These are phyloP conservation scores for Orchesella cincta DNA, from an alignment of 1,140 invertebrate genomes.

Conservation along the genomic window DNA sequence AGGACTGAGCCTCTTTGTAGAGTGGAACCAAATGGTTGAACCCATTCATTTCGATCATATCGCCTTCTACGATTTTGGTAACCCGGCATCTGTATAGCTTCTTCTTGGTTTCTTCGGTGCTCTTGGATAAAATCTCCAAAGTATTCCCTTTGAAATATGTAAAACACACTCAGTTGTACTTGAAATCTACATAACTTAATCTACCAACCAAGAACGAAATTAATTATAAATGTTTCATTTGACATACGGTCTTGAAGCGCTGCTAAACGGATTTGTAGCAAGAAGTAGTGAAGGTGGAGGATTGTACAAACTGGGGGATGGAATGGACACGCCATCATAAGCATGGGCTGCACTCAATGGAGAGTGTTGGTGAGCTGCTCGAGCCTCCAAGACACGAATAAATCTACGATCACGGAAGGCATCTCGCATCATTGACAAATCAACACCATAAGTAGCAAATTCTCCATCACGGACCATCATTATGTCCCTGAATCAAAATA, in stretches of 20 bases:
- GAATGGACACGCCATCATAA: not conserved
- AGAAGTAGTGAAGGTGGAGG: not conserved
- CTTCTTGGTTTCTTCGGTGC: slow-evolving; percentile 51
- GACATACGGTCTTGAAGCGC: not conserved
- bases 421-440: not conserved
- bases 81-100: slow-evolving; percentile 42
- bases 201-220: not conserved
- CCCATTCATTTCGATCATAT: slow-evolving; percentile 77
- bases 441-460: not conserved
- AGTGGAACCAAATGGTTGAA: slow-evolving; percentile 64
- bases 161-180: not conserved
- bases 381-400: slow-evolving; percentile 10
- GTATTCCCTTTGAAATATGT: no score
- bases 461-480: not conserved
- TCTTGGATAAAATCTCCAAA: slow-evolving; percentile 53
- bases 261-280: not conserved
- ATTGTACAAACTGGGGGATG: not conserved
- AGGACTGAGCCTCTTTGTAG: slow-evolving; percentile 60
- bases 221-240: no score
- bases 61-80: slow-evolving; percentile 60
- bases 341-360: not conserved
- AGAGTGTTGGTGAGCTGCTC: not conserved
- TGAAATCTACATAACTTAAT: not conserved
- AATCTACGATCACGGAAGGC: not conserved
- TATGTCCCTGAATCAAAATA: slow-evolving; percentile 11